Percentiles rank a stretch among this genome's conserved stretches.
These are phyloP conservation scores for Hydriomena furcata DNA, from an alignment of 2,888 invertebrate species.

Conservation along the genomic window DNA sequence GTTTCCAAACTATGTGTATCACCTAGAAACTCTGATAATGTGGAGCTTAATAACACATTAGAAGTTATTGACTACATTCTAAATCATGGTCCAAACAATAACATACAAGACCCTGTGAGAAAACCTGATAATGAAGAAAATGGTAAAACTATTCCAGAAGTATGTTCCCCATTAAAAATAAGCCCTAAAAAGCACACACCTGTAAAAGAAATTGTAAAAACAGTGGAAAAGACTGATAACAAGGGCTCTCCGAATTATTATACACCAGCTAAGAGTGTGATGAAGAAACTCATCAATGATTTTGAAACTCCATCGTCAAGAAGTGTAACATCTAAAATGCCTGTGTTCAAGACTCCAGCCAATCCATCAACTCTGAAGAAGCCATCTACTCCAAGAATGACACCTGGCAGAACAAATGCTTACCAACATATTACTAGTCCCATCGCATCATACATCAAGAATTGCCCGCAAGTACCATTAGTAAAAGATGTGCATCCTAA, in stretches of 20 bases:
- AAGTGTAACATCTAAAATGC: constrained; percentile 33
- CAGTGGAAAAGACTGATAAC: constrained; percentile 7
- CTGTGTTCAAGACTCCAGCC: constrained; percentile 56
- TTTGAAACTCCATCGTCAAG: constrained; percentile 37
- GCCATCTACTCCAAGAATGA: constrained; percentile 45
- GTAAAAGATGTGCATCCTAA: constrained; percentile 61
- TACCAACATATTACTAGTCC: constrained; percentile 68
- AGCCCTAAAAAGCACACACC: background rate
- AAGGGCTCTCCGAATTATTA: constrained; percentile 25
- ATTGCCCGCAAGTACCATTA: constrained; percentile 58
- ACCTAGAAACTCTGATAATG: constrained; percentile 36
- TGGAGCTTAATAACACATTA: constrained; percentile 56
- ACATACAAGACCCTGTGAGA: constrained; percentile 1
- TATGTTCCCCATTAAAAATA: background rate
- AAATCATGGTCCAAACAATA: constrained; percentile 47
- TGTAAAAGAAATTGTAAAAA: background rate
- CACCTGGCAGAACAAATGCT: constrained; percentile 46
- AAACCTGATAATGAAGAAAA: constrained; percentile 10
- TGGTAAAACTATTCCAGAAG: constrained; percentile 7
- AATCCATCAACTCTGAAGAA: constrained; percentile 46
- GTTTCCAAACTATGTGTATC: constrained; percentile 48
- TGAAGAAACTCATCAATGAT: constrained; percentile 24
- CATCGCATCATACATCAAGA: constrained; percentile 67
- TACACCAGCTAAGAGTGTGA: constrained; percentile 43
- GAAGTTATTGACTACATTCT: constrained; percentile 61